Evolutionary conservation across 2,113 vertebrate genomes (phyloP), one percentile per base, ranked within the genome.

Genomic region (Ptilorrhoa leucosticta): DNA sequence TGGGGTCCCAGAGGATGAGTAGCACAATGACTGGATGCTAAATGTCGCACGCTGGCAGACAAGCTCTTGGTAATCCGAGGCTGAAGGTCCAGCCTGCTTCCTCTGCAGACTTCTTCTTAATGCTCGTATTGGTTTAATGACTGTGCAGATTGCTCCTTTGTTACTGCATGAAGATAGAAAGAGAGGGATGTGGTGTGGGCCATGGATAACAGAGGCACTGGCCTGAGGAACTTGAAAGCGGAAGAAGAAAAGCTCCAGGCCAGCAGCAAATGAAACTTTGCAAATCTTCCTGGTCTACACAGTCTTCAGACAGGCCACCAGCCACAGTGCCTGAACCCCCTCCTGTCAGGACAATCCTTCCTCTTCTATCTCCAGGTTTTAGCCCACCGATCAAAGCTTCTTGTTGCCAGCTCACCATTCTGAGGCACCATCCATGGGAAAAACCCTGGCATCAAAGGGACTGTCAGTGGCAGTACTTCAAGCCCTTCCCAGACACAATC

Each of bases 391-490:
- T 28, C 40, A 75, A 73, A 51, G 48, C 20, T 18, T 79, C 44
- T 44, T 2, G 0, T 42, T 87, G 61, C 50, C 70, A 90, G 63
- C 63, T 88, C 66, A 45, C 17, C 2, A 1, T 64, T 83, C 65
- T 24, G 57, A 87, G 75, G 65, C 22, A 68, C 9, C 23, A 54
- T 18, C 33, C 30, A 7, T 1, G 21, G 68, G 47, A 78, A 85
- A 90, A 78, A 27, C 3, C 7, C 30, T 28, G 57, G n/a, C 0
- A 0, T 22, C 1, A 0, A 89, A 80, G 35, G 44, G 13, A 56
- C 37, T 3, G 1, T 21, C 75, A n/a, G 28, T 31, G 48, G 44
- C 9, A 15, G 28, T 11, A 27, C 28, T 72, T 68, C 10, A 60
- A 21, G 31, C 53, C 54, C 37, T 90, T 60, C 51, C 13, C 56